Evolutionary conservation across 2,888 invertebrate species (phyloP).

Genomic region (Adineta ricciae): DNA sequence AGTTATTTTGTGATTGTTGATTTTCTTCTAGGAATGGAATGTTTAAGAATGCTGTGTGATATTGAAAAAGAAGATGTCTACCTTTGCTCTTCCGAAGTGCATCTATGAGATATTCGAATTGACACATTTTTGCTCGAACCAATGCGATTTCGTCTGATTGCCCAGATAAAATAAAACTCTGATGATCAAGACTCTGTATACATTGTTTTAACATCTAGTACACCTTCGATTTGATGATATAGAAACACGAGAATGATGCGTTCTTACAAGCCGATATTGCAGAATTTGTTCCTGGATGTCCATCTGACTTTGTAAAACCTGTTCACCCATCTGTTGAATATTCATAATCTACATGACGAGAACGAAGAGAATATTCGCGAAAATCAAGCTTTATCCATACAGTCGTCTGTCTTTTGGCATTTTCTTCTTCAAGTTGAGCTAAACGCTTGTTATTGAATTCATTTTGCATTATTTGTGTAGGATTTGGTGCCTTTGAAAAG

Average conservation of each 20-base stretch:
- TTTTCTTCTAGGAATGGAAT: not conserved
- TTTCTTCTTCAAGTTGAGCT: not conserved
- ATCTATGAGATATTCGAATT: not conserved
- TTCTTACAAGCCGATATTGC: not conserved
- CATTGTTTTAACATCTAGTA: not conserved
- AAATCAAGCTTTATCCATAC: not conserved
- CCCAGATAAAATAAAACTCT: not conserved
- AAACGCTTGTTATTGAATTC: not conserved
- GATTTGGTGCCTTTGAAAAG: not conserved
- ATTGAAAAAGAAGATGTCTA: not conserved
- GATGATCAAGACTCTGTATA: not conserved
- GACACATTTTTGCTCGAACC: not conserved
- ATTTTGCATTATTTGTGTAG: not conserved
- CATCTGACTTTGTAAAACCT: not conserved
- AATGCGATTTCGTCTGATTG: not conserved
- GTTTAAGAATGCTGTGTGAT: not conserved
- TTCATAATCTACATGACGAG: not conserved
- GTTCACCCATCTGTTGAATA: not conserved
- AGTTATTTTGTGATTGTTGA: not conserved
- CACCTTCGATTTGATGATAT: too few relatives aligned
- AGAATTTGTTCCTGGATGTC: not conserved
- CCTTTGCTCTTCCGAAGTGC: not conserved
- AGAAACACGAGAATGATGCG: not conserved
- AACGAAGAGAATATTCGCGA: not conserved
- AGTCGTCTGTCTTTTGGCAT: not conserved